Base-by-base conservation (phyloP, 2,888 invertebrate species). In the Mythimna vitellina region DNA sequence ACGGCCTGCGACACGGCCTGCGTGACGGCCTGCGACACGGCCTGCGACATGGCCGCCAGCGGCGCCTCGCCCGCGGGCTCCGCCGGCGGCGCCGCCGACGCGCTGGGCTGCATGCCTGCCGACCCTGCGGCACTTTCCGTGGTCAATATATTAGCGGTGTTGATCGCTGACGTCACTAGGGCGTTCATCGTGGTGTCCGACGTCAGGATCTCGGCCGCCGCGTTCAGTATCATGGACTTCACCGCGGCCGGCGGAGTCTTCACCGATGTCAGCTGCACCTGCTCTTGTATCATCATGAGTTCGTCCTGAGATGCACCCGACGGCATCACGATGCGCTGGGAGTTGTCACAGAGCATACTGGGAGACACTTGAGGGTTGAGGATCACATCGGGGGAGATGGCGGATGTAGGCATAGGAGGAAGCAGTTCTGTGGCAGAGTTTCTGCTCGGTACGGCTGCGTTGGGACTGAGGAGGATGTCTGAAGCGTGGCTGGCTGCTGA, bases 191-290 rank as follows among this genome's bases (percentile, higher is more conserved):
- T 96, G 67, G 96, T 93, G 93, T 97, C 95, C 0, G 97, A 97
- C 62, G 97, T 97, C 20, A 97, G 95, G 84, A 97, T 97, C 92
- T 98, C 97, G 0, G 97, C 97, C 0, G 97, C 97, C 9, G 98
- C 98, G 89, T 97, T 97, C 68, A 98, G 95, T 60, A 98, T 96
- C 96, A 98, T 97, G n/a, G 97, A 97, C 82, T 98, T 98, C 84
- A 97, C 97, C 42, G 97, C 97, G 42, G 97, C 97, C 2, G 97
- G 96, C 60, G 97, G 96, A 60, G 96, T 97, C 87, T 95, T 96
- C 73, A 96, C 96, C 14, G 96, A 94, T 38, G 94, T 90, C 22
- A 92, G 74, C 79, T 90, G 92, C 61, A 94, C 95, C 81, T 91
- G 91, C 72, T 94, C 95, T 2, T 93, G 89, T 69, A 94, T 92